Evolutionary conservation across 2,888 invertebrate species (phyloP), one percentile per base, ranked within the genome.

Genomic region (Neoitamus cyanurus): DNA sequence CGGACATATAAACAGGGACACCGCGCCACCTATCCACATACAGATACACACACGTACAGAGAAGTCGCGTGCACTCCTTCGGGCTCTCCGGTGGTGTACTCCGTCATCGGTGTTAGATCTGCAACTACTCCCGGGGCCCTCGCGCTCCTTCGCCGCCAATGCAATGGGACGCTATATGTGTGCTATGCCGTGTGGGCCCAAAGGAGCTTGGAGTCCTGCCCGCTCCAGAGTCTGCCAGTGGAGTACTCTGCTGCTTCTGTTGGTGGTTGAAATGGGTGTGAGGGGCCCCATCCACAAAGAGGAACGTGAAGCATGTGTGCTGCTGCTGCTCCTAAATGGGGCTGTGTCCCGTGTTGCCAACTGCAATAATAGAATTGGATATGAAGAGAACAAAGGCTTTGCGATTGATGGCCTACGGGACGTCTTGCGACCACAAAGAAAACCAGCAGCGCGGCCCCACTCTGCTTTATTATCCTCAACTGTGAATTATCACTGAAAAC

Each of bases 81-180:
- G n/a, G 69, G 42, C 7, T 9, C 69, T 25, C 89, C 89, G 89
- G 89, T 89, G 89, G 89, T 89, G 90, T 89, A 89, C 89, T 89
- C 89, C 88, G 88, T 88, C 88, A 88, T 89, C 89, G 88, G 89
- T 89, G 89, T 89, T 89, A 89, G 89, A 89, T 88, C 89, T 89
- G 89, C 89, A 90, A 89, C 89, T 77, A 30, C 25, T 13, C n/a
- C 58, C 75, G n/a, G 77, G 28, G n/a, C 77, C 58, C 77, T 46
- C 82, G 28, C 78, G 58, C 58, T 58, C 58, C 20, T 58, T 20
- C 72, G 85, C 86, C 46, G 37, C 68, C 13, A 85, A 31, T 31
- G 15, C 73, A 28, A n/a, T 34, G 15, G 15, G 7, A 31, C 73
- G 9, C 15, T 34, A 11, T 11, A 9, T 37, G 20, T 13, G 31